These are phyloP conservation scores for Nicator chloris DNA, from an alignment of 2,113 vertebrate genomes.

Conservation along the genomic window DNA sequence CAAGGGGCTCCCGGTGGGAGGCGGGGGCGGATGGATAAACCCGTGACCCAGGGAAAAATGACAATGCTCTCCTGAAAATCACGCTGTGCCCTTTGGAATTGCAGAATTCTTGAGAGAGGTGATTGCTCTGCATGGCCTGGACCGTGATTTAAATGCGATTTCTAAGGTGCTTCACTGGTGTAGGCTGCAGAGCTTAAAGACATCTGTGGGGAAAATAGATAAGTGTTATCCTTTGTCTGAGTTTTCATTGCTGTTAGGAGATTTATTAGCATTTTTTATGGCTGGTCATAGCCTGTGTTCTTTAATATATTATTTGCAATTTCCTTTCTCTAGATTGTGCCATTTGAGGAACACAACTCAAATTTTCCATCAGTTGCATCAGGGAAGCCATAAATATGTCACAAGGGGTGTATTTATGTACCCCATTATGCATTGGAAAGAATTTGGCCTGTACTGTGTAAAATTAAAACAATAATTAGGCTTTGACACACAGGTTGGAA, in stretches of 20 bases:
- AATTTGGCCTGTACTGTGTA: background rate
- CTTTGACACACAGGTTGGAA: background rate
- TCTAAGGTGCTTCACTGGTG: background rate
- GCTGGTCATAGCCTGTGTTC: slow-evolving; percentile 27
- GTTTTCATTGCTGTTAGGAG: slow-evolving; percentile 18
- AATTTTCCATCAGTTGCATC: slow-evolving; percentile 43
- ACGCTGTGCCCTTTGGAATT: background rate
- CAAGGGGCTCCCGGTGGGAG: background rate
- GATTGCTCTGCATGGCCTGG: background rate
- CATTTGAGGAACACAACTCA: slow-evolving; percentile 13
- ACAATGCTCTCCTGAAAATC: fast-evolving
- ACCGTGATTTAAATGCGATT: background rate
- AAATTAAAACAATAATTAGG: slow-evolving; percentile 55
- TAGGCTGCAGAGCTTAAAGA: background rate
- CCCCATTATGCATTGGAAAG: background rate
- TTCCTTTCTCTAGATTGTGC: slow-evolving; percentile 41
- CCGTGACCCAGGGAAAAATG: fast-evolving
- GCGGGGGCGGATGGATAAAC: fast-evolving
- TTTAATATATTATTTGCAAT: slow-evolving; percentile 58
- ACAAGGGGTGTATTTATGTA: slow-evolving; percentile 9
- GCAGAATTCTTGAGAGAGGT: background rate
- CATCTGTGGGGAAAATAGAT: background rate
- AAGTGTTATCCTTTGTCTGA: background rate
- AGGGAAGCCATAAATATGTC: slow-evolving; percentile 46
- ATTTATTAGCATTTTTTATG: slow-evolving; percentile 53